Percentiles rank a stretch among this genome's conserved stretches.
phyloP scores from a whole-genome alignment of 2,113 vertebrate genomes.

The Alethe diademata region DNA sequence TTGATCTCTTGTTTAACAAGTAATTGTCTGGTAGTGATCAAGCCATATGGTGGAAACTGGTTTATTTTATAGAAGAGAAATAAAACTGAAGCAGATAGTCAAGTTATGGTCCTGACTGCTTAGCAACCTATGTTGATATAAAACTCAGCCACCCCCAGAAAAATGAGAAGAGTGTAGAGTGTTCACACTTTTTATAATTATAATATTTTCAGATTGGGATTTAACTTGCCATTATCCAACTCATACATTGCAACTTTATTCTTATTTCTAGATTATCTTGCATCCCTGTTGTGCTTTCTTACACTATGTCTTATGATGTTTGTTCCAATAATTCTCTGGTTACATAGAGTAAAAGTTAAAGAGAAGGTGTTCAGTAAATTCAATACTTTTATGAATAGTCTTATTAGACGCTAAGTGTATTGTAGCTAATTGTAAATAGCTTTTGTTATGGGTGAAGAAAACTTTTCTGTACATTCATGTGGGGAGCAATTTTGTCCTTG shows the following conservation, averaged over 20 bases:
- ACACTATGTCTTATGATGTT: background rate
- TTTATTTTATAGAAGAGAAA: background rate
- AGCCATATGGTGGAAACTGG: background rate
- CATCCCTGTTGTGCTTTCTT: background rate
- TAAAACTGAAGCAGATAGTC: background rate
- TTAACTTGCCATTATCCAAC: background rate
- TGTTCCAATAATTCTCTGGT: background rate
- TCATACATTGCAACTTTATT: background rate
- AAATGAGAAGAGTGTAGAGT: background rate
- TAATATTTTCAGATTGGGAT: background rate
- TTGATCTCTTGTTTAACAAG: background rate
- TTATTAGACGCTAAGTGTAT: background rate
- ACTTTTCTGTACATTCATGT: background rate
- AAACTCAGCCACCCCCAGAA: rapidly evolving
- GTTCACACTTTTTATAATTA: background rate
- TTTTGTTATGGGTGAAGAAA: background rate
- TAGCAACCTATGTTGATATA: background rate
- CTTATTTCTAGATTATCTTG: background rate
- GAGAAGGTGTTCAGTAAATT: background rate
- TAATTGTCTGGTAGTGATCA: background rate
- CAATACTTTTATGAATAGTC: background rate
- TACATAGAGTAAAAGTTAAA: background rate
- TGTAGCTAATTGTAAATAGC: background rate
- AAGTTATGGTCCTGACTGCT: background rate
- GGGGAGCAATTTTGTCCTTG: background rate